Base-by-base conservation (phyloP, 92 coral and sea anemone species). In the Porites lobata region DNA sequence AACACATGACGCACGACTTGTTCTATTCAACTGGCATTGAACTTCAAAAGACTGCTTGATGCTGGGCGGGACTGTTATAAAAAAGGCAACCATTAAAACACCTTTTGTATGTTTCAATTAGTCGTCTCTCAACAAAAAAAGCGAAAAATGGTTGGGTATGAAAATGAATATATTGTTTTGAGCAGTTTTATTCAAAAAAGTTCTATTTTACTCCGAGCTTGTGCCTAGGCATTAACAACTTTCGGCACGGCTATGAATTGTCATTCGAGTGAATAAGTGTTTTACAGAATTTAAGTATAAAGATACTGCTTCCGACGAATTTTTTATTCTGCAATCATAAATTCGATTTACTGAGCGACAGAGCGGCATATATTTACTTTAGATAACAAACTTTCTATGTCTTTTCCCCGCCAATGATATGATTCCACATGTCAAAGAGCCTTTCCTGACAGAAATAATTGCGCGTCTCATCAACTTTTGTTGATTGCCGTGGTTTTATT, bases 1-100 rank as follows among this genome's bases (percentile, higher is more conserved):
- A 68, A 82, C 13, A 47, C 54, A 26, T 59, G 64, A 75, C 78
- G 78, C 78, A 20, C 78, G 69, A 71, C 86, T 57, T 29, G 65
- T 69, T 71, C 43, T 69, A 57, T 71, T 82, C 24, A 73, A 81
- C 68, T 70, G 64, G 63, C 78, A 69, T 70, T 47, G 2, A 32
- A 47, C 59, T 11, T 82, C 78, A 59, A 82, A 80, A 64, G 72
- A 67, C 72, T 67, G 47, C 61, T n/a, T 47, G 50, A 71, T n/a
- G 68, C 71, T 57, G 43, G 57, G 65, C 57, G 58, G 78, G 75
- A 59, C 69, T 18, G 17, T 56, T 56, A 56, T 56, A 14, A 56
- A 17, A 38, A 7, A 71, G 20, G 17, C 14, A 1, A 38, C 61
- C 52, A 18, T 24, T 69, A 8, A 29, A 67, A 68, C 11, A 7